Evolutionary conservation across 1,140 invertebrate species (phyloP).

Genomic region (Drosophila ironensis): DNA sequence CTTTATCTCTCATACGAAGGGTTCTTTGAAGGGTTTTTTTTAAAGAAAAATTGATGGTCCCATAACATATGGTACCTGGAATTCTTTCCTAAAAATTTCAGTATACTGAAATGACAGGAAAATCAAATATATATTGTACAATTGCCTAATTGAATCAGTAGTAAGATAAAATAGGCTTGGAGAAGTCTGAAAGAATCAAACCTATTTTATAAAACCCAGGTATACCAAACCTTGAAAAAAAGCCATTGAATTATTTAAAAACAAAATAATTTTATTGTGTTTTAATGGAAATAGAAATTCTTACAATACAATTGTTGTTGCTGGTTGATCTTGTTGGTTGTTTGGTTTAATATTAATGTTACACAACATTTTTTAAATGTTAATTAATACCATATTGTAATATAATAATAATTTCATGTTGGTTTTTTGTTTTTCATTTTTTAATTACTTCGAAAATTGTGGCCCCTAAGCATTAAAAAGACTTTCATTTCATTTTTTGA

Average conservation of each 20-base stretch:
- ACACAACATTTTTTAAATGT: slow-evolving; percentile 79
- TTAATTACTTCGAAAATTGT: slow-evolving; percentile 80
- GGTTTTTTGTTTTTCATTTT: slow-evolving; percentile 45
- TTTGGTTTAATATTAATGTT: slow-evolving; percentile 71
- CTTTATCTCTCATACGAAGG: too few species aligned
- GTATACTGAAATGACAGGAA: too few species aligned
- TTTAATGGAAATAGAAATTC: slow-evolving; percentile 81
- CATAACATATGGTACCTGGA: too few species aligned
- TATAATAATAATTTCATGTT: slow-evolving; percentile 68
- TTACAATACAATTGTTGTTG: slow-evolving; percentile 79
- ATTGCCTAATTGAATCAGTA: too few species aligned
- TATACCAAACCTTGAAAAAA: too few species aligned
- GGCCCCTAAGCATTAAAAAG: slow-evolving; percentile 80
- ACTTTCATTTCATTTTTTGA: slow-evolving; percentile 52
- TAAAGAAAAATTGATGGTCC: too few species aligned
- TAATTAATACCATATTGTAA: slow-evolving; percentile 72
- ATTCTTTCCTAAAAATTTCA: too few species aligned
- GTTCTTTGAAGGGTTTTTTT: too few species aligned
- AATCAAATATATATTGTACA: too few species aligned
- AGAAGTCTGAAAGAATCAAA: too few species aligned
- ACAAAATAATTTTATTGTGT: slow-evolving; percentile 78
- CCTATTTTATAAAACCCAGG: not conserved
- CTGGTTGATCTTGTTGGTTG: slow-evolving; percentile 49
- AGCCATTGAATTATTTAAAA: slow-evolving; percentile 61
- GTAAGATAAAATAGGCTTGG: too few species aligned